Conservation (phyloP, 2,888 invertebrate species). For the Hypselothyrea guttata region DNA sequence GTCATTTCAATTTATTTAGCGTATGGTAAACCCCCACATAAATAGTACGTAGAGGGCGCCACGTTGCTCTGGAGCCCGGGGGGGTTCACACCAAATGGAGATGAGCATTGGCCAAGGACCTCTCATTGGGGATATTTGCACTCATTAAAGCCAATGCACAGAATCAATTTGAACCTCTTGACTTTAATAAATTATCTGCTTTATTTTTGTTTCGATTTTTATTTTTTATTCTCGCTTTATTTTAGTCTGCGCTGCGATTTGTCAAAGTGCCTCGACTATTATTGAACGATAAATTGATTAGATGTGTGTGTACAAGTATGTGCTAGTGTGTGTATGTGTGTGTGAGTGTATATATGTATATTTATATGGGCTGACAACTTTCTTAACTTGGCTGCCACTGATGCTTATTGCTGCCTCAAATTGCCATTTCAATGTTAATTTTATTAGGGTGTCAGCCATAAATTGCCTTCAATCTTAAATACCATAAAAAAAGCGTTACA, state of each 20-base stretch:
- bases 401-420: conserved; percentile 71
- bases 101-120: too few relatives aligned
- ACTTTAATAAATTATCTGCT: conserved; percentile 21
- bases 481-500: conserved; percentile 74
- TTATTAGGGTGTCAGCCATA: conserved; percentile 79
- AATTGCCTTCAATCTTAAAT: conserved; percentile 80
- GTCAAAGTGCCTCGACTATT: conserved; percentile 70
- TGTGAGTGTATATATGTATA: conserved; percentile 7
- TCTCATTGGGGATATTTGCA: conserved; percentile 17
- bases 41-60: conserved; percentile 11
- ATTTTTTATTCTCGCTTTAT: conserved; percentile 13
- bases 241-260: conserved; percentile 60
- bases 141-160: conserved; percentile 35
- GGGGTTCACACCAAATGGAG: neutral
- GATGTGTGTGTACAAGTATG: conserved; percentile 56
- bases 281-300: conserved; percentile 80
- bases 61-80: conserved; percentile 24
- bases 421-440: conserved; percentile 80
- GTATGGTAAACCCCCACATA: conserved; percentile 40
- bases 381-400: conserved; percentile 36
- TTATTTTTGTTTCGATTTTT: conserved; percentile 21
- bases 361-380: conserved; percentile 42
- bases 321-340: conserved; percentile 8
- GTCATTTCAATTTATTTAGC: conserved; percentile 77
- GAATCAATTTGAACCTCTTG: conserved; percentile 29